Conservation (phyloP, 2,797 vertebrate genomes). For the Microctenopoma lineatum region DNA sequence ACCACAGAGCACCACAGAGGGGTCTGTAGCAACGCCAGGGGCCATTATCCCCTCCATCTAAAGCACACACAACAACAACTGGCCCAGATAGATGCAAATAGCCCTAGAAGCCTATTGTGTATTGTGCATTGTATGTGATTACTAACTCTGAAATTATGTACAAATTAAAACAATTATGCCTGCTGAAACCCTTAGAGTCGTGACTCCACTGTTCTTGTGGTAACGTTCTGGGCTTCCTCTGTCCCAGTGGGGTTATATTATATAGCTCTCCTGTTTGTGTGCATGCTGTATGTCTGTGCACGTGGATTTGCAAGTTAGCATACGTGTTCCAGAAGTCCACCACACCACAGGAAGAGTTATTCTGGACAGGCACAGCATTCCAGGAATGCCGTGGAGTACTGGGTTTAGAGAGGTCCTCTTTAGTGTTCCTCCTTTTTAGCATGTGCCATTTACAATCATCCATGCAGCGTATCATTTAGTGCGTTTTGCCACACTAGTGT, state of each 20-base stretch:
- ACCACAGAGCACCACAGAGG: constrained; percentile 72
- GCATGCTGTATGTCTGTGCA: constrained; percentile 40
- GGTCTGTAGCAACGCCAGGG: constrained; percentile 75
- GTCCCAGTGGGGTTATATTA: constrained; percentile 65
- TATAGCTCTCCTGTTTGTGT: constrained; percentile 54
- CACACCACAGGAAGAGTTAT: constrained; percentile 71
- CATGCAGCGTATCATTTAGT: constrained; percentile 64
- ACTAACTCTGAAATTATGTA: constrained; percentile 79
- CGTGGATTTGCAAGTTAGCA: constrained; percentile 58
- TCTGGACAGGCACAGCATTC: constrained; percentile 68
- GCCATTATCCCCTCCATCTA: constrained; percentile 74
- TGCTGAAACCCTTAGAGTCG: constrained; percentile 56
- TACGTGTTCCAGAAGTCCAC: constrained; percentile 68
- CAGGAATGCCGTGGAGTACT: constrained; percentile 69
- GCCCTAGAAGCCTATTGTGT: constrained; percentile 68
- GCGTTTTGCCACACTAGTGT: constrained; percentile 49
- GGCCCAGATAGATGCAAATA: constrained; percentile 72
- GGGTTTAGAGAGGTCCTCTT: constrained; percentile 69
- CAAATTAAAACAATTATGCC: constrained; percentile 80
- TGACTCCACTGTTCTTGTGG: constrained; percentile 70
- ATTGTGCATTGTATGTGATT: constrained; percentile 70
- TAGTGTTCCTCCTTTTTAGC: constrained; percentile 60
- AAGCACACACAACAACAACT: constrained; percentile 64
- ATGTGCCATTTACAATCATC: constrained; percentile 73
- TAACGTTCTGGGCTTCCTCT: constrained; percentile 54